These are phyloP conservation scores for Phalera bucephala DNA, from an alignment of 2,888 invertebrate genomes.

Conservation along the genomic window DNA sequence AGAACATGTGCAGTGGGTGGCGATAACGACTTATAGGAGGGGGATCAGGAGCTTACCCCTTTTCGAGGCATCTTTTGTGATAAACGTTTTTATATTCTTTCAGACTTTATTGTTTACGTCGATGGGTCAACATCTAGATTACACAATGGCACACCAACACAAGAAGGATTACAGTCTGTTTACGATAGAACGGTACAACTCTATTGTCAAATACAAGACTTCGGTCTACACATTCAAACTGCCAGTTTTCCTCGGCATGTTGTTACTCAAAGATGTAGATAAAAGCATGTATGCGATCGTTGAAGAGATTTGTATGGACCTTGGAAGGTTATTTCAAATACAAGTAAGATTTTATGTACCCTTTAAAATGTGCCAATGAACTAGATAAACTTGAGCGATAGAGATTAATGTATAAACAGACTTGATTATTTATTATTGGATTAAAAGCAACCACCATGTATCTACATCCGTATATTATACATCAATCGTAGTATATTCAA, in stretches of 20 bases:
- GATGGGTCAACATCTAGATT: constrained; percentile 92
- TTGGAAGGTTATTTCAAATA: constrained; percentile 96
- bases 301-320: constrained; percentile 90
- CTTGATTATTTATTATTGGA: too few relatives aligned
- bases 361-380: too few relatives aligned
- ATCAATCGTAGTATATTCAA: too few relatives aligned
- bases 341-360: constrained; percentile 85
- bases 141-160: constrained; percentile 79
- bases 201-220: constrained; percentile 94
- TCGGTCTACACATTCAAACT: constrained; percentile 94
- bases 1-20: too few relatives aligned
- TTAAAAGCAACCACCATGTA: too few relatives aligned
- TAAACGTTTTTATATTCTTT: constrained; percentile 13
- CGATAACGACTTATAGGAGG: too few relatives aligned
- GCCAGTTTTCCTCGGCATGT: constrained; percentile 93
- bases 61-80: too few relatives aligned
- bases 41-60: too few relatives aligned
- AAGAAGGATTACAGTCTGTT: constrained; percentile 75
- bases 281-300: constrained; percentile 87
- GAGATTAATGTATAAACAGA: too few relatives aligned
- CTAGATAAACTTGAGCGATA: too few relatives aligned
- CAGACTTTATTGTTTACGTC: constrained; percentile 84
- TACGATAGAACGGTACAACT: constrained; percentile 91
- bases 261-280: constrained; percentile 88
- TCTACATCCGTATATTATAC: too few relatives aligned